Conservation (phyloP, 2,797 vertebrate species). For the Smutsia gigantea region DNA sequence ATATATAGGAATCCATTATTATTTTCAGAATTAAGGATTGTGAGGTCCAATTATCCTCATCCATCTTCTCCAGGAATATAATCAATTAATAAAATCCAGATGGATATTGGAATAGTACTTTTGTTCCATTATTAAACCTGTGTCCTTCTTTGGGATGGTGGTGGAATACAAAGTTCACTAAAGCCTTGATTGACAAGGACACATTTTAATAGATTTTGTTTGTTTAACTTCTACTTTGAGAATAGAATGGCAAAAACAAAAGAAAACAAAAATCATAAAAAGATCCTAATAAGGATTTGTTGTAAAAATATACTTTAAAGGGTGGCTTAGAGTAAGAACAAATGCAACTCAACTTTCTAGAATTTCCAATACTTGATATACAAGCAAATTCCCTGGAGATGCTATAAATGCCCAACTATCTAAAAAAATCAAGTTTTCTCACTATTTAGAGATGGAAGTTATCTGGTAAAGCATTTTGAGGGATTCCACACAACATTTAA, state of each 20-base stretch:
- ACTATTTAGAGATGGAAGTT: neutral
- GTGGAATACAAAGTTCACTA: neutral
- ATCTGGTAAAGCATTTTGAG: neutral
- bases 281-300: neutral
- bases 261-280: conserved; percentile 27
- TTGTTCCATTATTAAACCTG: conserved; percentile 23
- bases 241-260: neutral
- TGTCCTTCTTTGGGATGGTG: neutral
- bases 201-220: conserved; percentile 35
- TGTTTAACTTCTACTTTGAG: conserved; percentile 31
- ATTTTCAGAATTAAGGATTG: neutral
- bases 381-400: neutral
- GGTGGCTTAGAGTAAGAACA: neutral
- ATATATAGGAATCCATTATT: neutral
- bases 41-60: neutral
- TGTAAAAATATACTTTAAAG: neutral
- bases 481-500: neutral
- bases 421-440: neutral
- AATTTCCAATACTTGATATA: conserved; percentile 8
- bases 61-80: neutral
- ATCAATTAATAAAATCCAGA: neutral
- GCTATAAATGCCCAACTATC: neutral
- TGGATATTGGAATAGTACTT: neutral
- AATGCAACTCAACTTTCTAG: neutral
- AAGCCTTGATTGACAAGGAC: conserved; percentile 14